Conservation (phyloP, 2,888 invertebrate species). For the Coleophora flavipennella region DNA sequence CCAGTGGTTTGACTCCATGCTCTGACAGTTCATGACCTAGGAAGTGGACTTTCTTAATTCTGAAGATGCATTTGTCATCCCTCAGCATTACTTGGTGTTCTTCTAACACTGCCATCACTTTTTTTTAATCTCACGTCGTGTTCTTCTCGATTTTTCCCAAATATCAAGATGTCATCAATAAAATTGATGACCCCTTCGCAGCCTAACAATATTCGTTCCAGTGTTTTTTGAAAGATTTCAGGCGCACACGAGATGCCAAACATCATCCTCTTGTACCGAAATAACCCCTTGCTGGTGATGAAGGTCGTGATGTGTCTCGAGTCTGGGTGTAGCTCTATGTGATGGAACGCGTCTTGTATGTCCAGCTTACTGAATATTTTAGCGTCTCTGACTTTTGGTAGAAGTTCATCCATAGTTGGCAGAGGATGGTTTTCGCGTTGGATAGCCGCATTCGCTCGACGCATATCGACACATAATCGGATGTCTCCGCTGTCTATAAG, state of each 20-base stretch:
- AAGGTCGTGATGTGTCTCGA: conserved; percentile 16
- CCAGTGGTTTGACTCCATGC: conserved; percentile 14
- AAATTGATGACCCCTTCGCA: conserved; percentile 15
- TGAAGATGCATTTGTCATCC: conserved; percentile 13
- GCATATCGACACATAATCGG: not conserved
- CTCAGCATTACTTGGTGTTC: conserved; percentile 15
- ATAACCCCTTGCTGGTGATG: conserved; percentile 15
- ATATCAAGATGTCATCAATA: too few relatives aligned
- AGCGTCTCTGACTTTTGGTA: conserved; percentile 19
- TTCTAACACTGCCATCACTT: conserved; percentile 13
- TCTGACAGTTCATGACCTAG: conserved; percentile 15
- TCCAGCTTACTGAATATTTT: conserved; percentile 13
- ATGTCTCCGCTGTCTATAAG: not conserved
- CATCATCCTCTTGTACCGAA: conserved; percentile 30
- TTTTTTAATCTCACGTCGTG: conserved; percentile 12
- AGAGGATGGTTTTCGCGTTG: conserved; percentile 15
- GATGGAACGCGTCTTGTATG: conserved; percentile 16
- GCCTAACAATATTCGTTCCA: conserved; percentile 16
- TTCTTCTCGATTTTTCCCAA: conserved; percentile 11
- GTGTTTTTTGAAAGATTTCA: conserved; percentile 22
- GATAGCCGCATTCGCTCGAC: conserved; percentile 12
- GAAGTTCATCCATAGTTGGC: conserved; percentile 15
- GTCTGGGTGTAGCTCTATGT: conserved; percentile 10
- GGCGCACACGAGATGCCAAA: conserved; percentile 22
- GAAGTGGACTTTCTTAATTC: conserved; percentile 6